These are phyloP conservation scores for Eriocheir sinensis DNA, from an alignment of 1,140 invertebrate species.

Conservation along the genomic window DNA sequence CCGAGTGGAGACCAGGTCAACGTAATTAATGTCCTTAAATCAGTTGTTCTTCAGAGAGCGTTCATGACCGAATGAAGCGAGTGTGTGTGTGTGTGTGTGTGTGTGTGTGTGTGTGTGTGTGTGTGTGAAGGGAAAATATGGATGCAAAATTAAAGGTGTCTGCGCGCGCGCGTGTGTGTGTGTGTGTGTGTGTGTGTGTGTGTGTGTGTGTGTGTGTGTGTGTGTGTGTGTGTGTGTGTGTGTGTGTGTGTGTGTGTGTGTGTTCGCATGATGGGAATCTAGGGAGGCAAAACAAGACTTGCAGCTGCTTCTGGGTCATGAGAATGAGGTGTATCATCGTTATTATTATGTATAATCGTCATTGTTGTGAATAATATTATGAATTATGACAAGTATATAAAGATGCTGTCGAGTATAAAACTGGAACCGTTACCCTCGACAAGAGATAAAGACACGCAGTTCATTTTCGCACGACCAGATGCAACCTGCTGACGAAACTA, in stretches of 20 bases:
- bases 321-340: neutral
- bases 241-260: neutral
- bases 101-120: too few species aligned
- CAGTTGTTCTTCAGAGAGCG: neutral
- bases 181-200: slow-evolving; percentile 3
- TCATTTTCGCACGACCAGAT: neutral
- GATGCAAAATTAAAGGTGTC: too few species aligned
- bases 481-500: neutral
- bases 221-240: too few species aligned
- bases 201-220: too few species aligned
- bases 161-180: too few species aligned
- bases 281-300: neutral
- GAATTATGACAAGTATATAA: neutral
- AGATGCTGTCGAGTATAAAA: neutral
- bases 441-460: neutral
- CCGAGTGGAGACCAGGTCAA: slow-evolving; percentile 18
- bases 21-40: slow-evolving; percentile 9
- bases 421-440: neutral
- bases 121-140: too few species aligned
- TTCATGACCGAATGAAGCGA: neutral
- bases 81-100: slow-evolving; percentile 5
- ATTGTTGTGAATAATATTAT: neutral
- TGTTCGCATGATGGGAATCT: neutral
- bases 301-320: neutral
- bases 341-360: too few species aligned